Percentiles rank a stretch among this genome's conserved stretches.
These are phyloP conservation scores for Tanytarsus gracilentus DNA, from an alignment of 2,888 invertebrate species.

Conservation along the genomic window DNA sequence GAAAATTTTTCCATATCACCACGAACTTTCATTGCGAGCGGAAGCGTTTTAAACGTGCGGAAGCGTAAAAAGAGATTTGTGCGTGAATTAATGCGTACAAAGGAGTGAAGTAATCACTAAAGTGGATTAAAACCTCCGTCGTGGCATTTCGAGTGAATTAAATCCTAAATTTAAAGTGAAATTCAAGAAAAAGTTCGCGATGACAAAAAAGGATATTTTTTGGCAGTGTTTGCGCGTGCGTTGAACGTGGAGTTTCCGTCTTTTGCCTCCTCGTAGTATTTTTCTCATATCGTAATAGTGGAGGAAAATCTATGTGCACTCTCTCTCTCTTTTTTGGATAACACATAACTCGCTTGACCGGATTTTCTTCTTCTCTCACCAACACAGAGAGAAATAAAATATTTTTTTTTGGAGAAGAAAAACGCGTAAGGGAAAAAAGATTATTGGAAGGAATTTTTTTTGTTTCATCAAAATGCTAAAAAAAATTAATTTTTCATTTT, in stretches of 20 bases:
- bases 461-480: background rate
- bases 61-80: background rate
- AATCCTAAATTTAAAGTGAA: background rate
- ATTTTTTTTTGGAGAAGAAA: too few species aligned
- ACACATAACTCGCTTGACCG: background rate
- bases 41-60: background rate
- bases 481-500: background rate
- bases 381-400: background rate
- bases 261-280: conserved; percentile 18
- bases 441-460: conserved; percentile 7
- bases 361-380: background rate
- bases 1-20: conserved; percentile 1
- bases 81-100: conserved; percentile 8
- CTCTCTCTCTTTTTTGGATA: conserved; percentile 2
- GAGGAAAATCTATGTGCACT: background rate
- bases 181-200: conserved; percentile 8
- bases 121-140: background rate
- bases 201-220: conserved; percentile 16
- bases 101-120: background rate
- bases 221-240: conserved; percentile 13
- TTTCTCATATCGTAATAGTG: conserved; percentile 26
- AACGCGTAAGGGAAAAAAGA: background rate
- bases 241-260: background rate
- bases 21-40: conserved; percentile 1
- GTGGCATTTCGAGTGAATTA: background rate